A percentile compares a stretch with the other conserved stretches of the same genome.
Conservation (phyloP, 1,140 invertebrate genomes). For the Drosophila ercepeae region DNA sequence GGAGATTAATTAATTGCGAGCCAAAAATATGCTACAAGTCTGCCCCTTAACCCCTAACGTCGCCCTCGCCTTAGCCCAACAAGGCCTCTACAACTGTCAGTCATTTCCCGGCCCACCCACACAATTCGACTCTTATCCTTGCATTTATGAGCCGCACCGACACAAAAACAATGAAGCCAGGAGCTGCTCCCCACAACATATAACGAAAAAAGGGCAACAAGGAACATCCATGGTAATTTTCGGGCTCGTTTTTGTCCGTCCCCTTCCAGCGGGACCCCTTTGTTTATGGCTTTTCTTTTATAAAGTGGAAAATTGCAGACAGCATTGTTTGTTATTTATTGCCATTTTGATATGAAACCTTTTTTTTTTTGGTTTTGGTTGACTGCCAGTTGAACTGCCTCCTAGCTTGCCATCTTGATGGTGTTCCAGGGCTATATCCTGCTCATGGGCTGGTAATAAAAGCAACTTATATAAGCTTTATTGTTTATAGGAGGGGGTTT, state of each 20-base stretch:
- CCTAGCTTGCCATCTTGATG: conserved; percentile 26
- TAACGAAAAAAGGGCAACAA: conserved; percentile 33
- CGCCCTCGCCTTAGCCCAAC: neutral
- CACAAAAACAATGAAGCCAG: conserved; percentile 23
- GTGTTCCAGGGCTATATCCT: conserved; percentile 10
- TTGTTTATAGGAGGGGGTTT: conserved; percentile 40
- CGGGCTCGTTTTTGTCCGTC: conserved; percentile 50
- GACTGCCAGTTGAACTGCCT: conserved; percentile 1
- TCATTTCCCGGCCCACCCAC: conserved; percentile 57
- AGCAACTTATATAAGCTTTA: conserved; percentile 52
- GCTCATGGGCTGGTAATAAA: conserved; percentile 56
- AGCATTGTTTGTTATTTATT: conserved; percentile 81
- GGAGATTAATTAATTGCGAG: conserved; percentile 78
- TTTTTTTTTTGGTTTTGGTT: conserved; percentile 44
- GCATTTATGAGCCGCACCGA: conserved; percentile 64
- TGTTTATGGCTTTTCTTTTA: conserved; percentile 78
- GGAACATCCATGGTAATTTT: conserved; percentile 78
- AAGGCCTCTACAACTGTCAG: conserved; percentile 47
- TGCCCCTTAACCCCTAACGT: conserved; percentile 4
- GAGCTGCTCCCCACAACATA: neutral
- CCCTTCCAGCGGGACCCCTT: conserved; percentile 27
- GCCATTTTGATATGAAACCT: conserved; percentile 77
- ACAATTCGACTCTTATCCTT: conserved; percentile 29
- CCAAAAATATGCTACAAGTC: conserved; percentile 76
- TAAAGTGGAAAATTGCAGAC: conserved; percentile 81